A percentile compares a stretch with the other conserved stretches of the same genome.
phyloP scores from a whole-genome alignment of 2,888 invertebrate genomes.

The Synanthedon myopaeformis region DNA sequence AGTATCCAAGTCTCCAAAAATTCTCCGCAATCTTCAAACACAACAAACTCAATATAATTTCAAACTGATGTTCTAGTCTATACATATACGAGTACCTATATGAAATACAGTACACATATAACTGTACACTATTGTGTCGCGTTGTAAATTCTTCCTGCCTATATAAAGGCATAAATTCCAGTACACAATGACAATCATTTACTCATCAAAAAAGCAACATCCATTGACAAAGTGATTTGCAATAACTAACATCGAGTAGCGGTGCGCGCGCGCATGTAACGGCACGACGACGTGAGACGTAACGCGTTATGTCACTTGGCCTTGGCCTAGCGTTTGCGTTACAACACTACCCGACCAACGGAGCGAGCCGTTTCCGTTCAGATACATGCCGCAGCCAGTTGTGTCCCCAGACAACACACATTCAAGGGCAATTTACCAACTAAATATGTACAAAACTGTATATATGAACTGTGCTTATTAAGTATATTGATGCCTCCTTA shows the following conservation, averaged over 20 bases:
- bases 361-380: slow-evolving; percentile 22
- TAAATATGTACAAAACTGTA: not conserved
- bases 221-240: not conserved
- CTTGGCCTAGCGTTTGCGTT: slow-evolving; percentile 58
- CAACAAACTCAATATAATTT: no score
- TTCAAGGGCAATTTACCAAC: not conserved
- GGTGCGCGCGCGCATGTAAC: slow-evolving; percentile 25
- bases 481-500: not conserved
- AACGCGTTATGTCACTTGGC: slow-evolving; percentile 50
- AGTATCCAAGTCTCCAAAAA: no score
- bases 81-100: no score
- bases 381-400: not conserved
- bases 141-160: not conserved
- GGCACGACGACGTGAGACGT: slow-evolving; percentile 25
- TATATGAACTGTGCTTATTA: not conserved
- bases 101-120: no score
- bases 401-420: not conserved
- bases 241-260: slow-evolving; percentile 8
- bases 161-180: not conserved
- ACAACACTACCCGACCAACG: slow-evolving; percentile 26
- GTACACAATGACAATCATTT: not conserved
- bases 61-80: no score
- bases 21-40: no score
- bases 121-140: not conserved
- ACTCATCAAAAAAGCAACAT: not conserved